Evolutionary conservation across 2,888 invertebrate species (phyloP).

Genomic region (Agapostemon virescens): DNA sequence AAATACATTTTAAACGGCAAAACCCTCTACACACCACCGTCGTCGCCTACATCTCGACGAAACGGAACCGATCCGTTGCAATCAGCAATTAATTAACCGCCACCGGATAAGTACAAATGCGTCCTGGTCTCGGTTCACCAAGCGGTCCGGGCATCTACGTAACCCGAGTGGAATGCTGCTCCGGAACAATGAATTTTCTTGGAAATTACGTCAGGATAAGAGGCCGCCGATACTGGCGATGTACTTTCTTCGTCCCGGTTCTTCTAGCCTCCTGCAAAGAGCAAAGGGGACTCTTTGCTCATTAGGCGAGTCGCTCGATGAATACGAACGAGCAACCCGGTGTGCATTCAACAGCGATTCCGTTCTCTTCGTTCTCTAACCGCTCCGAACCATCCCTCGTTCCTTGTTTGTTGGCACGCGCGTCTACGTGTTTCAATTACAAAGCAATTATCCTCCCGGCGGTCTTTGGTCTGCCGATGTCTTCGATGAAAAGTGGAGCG

Average conservation of each 20-base stretch:
- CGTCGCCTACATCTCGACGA: constrained; percentile 3
- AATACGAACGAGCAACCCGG: constrained; percentile 24
- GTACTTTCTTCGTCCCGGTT: constrained; percentile 23
- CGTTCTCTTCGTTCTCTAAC: constrained; percentile 24
- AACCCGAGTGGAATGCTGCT: constrained; percentile 17
- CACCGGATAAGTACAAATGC: constrained; percentile 35
- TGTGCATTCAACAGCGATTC: constrained; percentile 29
- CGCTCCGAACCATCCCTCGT: constrained; percentile 23
- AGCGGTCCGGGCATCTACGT: neutral
- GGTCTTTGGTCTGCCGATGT: constrained; percentile 15
- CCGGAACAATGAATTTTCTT: constrained; percentile 32
- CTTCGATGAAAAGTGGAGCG: constrained; percentile 3
- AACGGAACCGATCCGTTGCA: constrained; percentile 2
- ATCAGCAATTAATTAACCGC: constrained; percentile 41
- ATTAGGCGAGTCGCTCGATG: constrained; percentile 46
- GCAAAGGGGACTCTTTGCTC: constrained; percentile 58
- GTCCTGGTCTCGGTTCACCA: neutral
- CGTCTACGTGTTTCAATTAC: constrained; percentile 61
- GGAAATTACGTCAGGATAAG: constrained; percentile 26
- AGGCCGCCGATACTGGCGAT: constrained; percentile 25
- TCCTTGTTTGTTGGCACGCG: constrained; percentile 51
- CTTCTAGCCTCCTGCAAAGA: constrained; percentile 31
- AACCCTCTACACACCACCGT: constrained; percentile 9
- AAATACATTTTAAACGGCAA: constrained; percentile 15
- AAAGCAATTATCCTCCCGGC: constrained; percentile 49